Base-by-base conservation (phyloP, 2,888 invertebrate genomes). In the Deroplatys truncata region DNA sequence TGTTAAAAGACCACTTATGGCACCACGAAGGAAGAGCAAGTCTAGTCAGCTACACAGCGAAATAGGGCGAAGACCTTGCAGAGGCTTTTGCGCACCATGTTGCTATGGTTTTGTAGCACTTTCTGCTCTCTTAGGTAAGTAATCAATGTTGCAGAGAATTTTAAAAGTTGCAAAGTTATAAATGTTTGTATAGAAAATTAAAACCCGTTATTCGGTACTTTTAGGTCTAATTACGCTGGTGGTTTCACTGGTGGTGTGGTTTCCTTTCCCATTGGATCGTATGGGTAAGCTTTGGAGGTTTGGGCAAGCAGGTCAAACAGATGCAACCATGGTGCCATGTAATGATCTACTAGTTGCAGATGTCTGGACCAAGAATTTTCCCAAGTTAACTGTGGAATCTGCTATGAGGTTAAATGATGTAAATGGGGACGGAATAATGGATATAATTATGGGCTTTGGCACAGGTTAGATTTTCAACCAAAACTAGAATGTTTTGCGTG, bases 371-470 rank as follows among this genome's bases (percentile, higher is more conserved):
- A 94, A 94, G 89, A 95, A 95, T 89, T 94, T 97, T 92, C 96
- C 97, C 0, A 95, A 96, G 92, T 93, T 97, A 88, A 95, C 95
- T 89, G 96, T 97, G 16, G 97, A 97, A 93, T 96, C 97, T 89
- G 96, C 97, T 0, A 94, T 97, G 91, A 94, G 97, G 91, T 94
- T 96, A 90, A 94, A 95, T 35, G 97, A 97, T 93, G 94, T 97
- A 1, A 96, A 97, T 93, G 93, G 94, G 5, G 97, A 98, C 94
- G 95, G 95, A 28, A 92, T 96, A 16, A 94, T 96, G 88, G 97
- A 98, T 93, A 94, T 97, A 35, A 94, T 97, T 89, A 94, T 97
- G 91, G 97, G 97, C 90, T 97, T 96, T 93, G 97, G 96, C 89
- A 97, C 97, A 92, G 96, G 97, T 96, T 92, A 91, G 90, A 88